Evolutionary conservation across 2,888 invertebrate species (phyloP).

Genomic region (Cryptocheilus praepositus): DNA sequence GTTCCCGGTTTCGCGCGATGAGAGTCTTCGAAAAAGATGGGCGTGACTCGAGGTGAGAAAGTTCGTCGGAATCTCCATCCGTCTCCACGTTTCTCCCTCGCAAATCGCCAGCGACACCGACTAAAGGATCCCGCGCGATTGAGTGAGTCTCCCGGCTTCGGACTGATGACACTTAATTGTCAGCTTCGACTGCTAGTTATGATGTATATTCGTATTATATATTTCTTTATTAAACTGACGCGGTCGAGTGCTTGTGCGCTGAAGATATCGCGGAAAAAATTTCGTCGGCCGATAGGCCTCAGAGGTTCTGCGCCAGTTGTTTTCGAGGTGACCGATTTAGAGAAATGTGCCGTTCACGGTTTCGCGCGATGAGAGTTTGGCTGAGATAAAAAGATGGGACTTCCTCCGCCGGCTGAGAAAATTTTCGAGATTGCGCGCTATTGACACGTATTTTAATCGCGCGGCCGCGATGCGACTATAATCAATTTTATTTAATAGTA

Average conservation of each 20-base stretch:
- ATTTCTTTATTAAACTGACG: too few species aligned
- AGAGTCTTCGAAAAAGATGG: constrained; percentile 35
- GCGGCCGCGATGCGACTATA: neutral
- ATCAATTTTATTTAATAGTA: too few species aligned
- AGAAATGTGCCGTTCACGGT: constrained; percentile 4
- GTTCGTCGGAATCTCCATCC: constrained; percentile 1
- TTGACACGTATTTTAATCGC: neutral
- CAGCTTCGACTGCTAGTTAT: too few species aligned
- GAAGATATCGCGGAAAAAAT: too few species aligned
- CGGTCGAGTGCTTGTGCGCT: too few species aligned
- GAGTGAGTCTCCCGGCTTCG: too few species aligned
- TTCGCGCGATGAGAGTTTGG: constrained; percentile 36
- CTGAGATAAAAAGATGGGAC: constrained; percentile 33
- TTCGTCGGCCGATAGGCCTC: too few species aligned
- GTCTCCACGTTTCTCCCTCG: constrained; percentile 3
- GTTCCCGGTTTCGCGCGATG: constrained; percentile 29
- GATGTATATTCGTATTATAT: too few species aligned
- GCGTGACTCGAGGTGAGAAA: constrained; percentile 37
- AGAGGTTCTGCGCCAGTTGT: neutral
- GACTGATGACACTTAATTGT: too few species aligned
- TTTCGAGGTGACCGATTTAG: neutral
- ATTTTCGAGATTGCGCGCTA: neutral
- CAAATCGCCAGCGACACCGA: neutral
- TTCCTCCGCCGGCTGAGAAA: too few species aligned
- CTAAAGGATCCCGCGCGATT: neutral